Conservation (phyloP, 2,888 invertebrate species). For the Microctonus hyperodae region DNA sequence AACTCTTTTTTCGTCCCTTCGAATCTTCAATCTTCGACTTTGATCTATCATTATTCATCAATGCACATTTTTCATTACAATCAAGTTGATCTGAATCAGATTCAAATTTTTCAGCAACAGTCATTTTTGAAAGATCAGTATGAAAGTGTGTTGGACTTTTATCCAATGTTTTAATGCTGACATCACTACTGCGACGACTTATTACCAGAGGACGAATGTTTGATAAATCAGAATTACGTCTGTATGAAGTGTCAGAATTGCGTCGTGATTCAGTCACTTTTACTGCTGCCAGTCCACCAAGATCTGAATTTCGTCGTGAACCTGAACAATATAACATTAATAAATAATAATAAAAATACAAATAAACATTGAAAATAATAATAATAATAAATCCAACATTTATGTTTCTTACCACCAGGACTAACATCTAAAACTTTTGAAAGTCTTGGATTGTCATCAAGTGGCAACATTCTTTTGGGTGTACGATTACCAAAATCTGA, state of each 20-base stretch:
- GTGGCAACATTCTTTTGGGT: constrained; percentile 48
- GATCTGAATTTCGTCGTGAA: constrained; percentile 58
- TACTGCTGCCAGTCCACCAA: constrained; percentile 46
- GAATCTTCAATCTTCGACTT: constrained; percentile 47
- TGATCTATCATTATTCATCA: constrained; percentile 50
- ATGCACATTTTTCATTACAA: constrained; percentile 55
- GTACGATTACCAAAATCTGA: constrained; percentile 59
- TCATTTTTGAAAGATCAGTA: constrained; percentile 45
- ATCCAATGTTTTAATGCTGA: constrained; percentile 54
- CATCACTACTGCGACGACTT: constrained; percentile 56
- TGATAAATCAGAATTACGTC: constrained; percentile 49
- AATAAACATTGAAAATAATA: constrained; percentile 4
- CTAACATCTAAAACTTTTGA: constrained; percentile 52
- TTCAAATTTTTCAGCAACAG: constrained; percentile 54
- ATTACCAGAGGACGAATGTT: constrained; percentile 49
- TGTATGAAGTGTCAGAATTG: constrained; percentile 53
- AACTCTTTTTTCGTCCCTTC: constrained; percentile 58
- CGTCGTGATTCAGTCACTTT: constrained; percentile 50
- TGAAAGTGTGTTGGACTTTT: constrained; percentile 54
- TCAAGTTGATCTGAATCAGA: constrained; percentile 60
- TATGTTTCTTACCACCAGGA: constrained; percentile 44
- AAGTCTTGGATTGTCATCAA: constrained; percentile 47
- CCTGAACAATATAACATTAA: constrained; percentile 41
- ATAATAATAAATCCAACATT: background rate
- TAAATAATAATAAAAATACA: constrained; percentile 18